Base-by-base conservation (phyloP, 2,888 invertebrate species). In the Cataglyphis rosenhaueri region DNA sequence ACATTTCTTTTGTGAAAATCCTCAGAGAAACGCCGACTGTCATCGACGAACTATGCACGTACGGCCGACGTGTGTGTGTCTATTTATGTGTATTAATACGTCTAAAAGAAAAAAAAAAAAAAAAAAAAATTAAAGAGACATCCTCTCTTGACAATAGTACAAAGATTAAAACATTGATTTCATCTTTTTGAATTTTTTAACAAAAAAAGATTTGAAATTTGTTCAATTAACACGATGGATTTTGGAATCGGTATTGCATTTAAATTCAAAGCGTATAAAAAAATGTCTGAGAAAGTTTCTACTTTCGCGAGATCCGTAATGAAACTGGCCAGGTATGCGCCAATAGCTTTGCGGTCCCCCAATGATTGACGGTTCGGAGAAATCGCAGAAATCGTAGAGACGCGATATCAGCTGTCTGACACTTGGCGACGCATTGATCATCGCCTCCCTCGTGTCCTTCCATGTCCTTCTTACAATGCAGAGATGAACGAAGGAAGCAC, bases 1-100 rank as follows among this genome's bases (percentile, higher is more conserved):
- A 70, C 84, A 65, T 85, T 85, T 89, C 89, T 86, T 89, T 89
- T 86, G 86, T 88, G 89, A 82, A 88, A 89, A 89, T 88, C 85
- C 83, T 78, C 68, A 84, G 75, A 81, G 83, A 83, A 83, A 85
- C 82, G 75, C 48, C 64, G 75, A 35, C 78, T 29, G 59, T 35
- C 79, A 68, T 70, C 74, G 79, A 71, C 55, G 9, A 71, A 48
- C 78, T 66, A 82, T 68, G 76, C 66, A 68, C 75, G 70, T 85
- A 78, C 48, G 74, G 8, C 35, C 25, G 29, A 65, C 66, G 57
- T 57, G n/a, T 25, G 25, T 25, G 71, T 71, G 25, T 71, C 44
- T 38, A 62, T 41, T 41, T 25, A 25, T 6, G n/a, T 41, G 4
- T 21, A 73, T 25, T 15, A 41, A 15, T 38, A 65, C 25, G 6